These are phyloP conservation scores for Sarcophaga bullata DNA, from an alignment of 1,140 invertebrate species.

Conservation along the genomic window DNA sequence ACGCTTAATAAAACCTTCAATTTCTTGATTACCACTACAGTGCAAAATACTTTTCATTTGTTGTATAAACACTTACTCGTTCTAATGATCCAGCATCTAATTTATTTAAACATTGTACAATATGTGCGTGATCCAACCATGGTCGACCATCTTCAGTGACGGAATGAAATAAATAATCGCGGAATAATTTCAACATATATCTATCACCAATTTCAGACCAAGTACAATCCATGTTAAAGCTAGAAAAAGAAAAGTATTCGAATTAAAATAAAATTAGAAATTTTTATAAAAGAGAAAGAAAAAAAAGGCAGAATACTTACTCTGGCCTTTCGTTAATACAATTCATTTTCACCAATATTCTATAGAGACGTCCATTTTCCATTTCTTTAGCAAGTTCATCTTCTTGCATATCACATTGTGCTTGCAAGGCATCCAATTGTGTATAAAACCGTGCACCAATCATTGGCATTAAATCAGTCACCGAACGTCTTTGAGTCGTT, in stretches of 20 bases:
- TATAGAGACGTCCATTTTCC: conserved; percentile 92
- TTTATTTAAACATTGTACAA: conserved; percentile 94
- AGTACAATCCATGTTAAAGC: conserved; percentile 88
- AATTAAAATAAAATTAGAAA: not conserved
- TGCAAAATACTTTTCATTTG: too few species aligned
- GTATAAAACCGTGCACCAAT: conserved; percentile 97
- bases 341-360: conserved; percentile 89
- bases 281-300: not conserved
- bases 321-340: conserved; percentile 94
- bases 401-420: conserved; percentile 88
- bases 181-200: conserved; percentile 97
- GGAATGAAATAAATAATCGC: conserved; percentile 97
- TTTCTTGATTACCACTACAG: too few species aligned
- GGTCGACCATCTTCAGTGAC: conserved; percentile 91
- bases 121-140: conserved; percentile 95
- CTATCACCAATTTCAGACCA: conserved; percentile 98
- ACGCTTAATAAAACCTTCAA: too few species aligned
- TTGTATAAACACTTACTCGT: conserved; percentile 71
- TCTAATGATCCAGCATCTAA: conserved; percentile 88
- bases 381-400: conserved; percentile 92
- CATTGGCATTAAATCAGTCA: conserved; percentile 99
- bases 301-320: conserved; percentile 68
- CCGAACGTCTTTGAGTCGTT: conserved; percentile 76
- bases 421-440: conserved; percentile 90
- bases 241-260: conserved; percentile 61